Conservation (phyloP, 1,140 invertebrate genomes). For the Cecropterus lyciades region DNA sequence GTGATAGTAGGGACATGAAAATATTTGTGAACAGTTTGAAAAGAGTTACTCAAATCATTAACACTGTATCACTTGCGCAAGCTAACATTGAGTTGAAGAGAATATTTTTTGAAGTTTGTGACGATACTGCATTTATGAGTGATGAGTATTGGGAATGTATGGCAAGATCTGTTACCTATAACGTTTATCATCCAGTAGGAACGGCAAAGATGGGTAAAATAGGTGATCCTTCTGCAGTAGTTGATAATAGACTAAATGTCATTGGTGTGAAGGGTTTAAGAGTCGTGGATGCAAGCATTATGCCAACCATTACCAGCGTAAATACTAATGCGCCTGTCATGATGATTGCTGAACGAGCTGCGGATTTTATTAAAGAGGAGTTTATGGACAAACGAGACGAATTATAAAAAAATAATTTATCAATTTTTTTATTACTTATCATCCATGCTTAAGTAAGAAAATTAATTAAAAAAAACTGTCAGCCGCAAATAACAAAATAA, state of each 20-base stretch:
- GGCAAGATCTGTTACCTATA: conserved; percentile 68
- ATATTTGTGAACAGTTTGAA: conserved; percentile 60
- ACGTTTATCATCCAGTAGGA: conserved; percentile 84
- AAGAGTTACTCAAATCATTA: conserved; percentile 57
- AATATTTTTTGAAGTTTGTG: conserved; percentile 63
- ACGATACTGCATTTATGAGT: conserved; percentile 55
- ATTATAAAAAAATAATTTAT: no score
- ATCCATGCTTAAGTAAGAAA: no score
- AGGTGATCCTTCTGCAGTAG: conserved; percentile 88
- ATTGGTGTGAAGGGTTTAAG: conserved; percentile 88
- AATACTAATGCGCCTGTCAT: conserved; percentile 90
- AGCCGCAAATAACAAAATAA: no score
- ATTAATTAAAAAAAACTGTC: no score
- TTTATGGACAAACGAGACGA: conserved; percentile 57
- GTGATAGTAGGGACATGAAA: conserved; percentile 63
- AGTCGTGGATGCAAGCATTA: conserved; percentile 91
- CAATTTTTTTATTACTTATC: no score
- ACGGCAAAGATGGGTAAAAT: conserved; percentile 93
- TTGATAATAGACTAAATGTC: conserved; percentile 89
- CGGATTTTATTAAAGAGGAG: conserved; percentile 91
- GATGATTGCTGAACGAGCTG: conserved; percentile 95
- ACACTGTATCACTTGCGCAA: conserved; percentile 56
- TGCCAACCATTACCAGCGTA: conserved; percentile 88
- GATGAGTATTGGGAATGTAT: conserved; percentile 74
- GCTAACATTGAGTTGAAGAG: conserved; percentile 65